Percentiles rank a stretch among this genome's conserved stretches.
These are phyloP conservation scores for Procapra przewalskii DNA, from an alignment of 2,113 vertebrate species.

Conservation along the genomic window DNA sequence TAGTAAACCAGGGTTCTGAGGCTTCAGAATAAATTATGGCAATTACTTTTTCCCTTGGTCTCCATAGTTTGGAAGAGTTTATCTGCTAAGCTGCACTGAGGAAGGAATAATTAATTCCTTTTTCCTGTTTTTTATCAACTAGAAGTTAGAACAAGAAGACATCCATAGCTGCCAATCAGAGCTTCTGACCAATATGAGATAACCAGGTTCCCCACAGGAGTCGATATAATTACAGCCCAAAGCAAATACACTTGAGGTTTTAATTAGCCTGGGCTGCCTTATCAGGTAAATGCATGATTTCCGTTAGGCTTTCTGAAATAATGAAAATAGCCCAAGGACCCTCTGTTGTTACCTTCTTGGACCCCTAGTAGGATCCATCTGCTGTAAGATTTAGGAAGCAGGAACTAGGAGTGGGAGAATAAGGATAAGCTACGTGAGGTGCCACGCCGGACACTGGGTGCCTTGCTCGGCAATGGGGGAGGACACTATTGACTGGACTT, in stretches of 20 bases:
- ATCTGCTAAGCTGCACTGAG: background rate
- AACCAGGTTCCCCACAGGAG: slow-evolving; percentile 4
- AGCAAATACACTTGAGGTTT: slow-evolving; percentile 54
- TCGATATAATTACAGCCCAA: slow-evolving; percentile 44
- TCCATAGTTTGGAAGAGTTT: background rate
- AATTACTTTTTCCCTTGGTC: background rate
- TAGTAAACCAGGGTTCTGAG: background rate
- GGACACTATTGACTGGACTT: background rate
- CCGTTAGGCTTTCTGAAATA: slow-evolving; percentile 50
- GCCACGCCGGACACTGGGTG: background rate
- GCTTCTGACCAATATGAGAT: slow-evolving; percentile 46
- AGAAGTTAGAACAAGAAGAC: slow-evolving; percentile 22
- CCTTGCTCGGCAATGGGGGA: background rate
- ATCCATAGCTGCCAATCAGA: slow-evolving; percentile 48
- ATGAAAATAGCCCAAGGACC: slow-evolving; percentile 11
- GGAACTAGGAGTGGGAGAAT: background rate
- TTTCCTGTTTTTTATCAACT: slow-evolving; percentile 35
- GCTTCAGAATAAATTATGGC: background rate
- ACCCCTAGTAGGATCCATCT: background rate
- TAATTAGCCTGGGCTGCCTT: slow-evolving; percentile 47
- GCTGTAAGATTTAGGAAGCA: background rate
- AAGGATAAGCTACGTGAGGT: background rate
- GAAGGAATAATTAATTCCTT: slow-evolving; percentile 42
- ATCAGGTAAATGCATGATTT: slow-evolving; percentile 55
- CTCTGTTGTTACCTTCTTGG: background rate